Evolutionary conservation across 1,140 invertebrate species (phyloP).

Genomic region (Brachionus calyciflorus): DNA sequence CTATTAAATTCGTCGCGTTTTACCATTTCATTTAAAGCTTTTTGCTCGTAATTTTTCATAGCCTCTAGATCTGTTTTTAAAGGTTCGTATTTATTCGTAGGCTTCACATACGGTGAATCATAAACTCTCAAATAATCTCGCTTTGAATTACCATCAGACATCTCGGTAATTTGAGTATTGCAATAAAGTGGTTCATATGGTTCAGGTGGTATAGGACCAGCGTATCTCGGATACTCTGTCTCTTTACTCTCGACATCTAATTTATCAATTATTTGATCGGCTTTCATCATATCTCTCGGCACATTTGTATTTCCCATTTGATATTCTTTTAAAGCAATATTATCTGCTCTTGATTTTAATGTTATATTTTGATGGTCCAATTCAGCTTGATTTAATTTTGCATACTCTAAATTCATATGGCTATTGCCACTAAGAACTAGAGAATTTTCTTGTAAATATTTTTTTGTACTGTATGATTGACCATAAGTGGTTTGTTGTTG

Average conservation of each 20-base stretch:
- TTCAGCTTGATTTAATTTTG: constrained; percentile 6
- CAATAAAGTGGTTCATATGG: constrained; percentile 37
- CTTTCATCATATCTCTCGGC: neutral
- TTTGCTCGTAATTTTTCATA: constrained; percentile 27
- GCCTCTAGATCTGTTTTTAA: constrained; percentile 39
- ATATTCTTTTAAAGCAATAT: constrained; percentile 19
- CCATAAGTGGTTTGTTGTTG: constrained; percentile 53
- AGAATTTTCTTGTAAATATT: constrained; percentile 57
- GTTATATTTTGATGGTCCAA: constrained; percentile 32
- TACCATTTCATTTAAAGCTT: neutral
- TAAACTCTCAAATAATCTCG: constrained; percentile 23
- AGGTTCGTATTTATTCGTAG: constrained; percentile 8
- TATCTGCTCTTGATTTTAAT: neutral
- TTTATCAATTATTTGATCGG: constrained; percentile 31
- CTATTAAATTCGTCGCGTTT: neutral
- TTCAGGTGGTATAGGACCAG: constrained; percentile 3
- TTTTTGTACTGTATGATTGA: constrained; percentile 55
- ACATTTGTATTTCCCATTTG: neutral
- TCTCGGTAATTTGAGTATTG: neutral
- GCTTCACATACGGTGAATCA: constrained; percentile 22
- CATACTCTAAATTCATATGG: neutral
- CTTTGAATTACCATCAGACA: constrained; percentile 34
- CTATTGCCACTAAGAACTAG: constrained; percentile 48
- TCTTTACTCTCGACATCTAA: constrained; percentile 12
- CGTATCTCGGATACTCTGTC: constrained; percentile 22